Base-by-base conservation (phyloP, 2,888 invertebrate species). In the Palloptera scutellata region DNA sequence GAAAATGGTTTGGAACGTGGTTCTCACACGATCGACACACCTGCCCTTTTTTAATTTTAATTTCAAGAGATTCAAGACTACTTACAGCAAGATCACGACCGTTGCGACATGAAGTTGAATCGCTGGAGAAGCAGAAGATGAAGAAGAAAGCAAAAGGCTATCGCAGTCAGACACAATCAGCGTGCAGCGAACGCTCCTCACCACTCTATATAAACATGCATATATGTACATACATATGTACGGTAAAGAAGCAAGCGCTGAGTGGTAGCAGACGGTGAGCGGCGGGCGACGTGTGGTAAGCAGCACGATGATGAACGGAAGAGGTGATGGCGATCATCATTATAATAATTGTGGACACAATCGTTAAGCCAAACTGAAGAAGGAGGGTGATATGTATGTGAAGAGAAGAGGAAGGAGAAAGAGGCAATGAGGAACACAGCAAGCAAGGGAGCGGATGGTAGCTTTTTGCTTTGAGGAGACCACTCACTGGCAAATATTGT, bases 21-120 rank as follows among this genome's bases (percentile, higher is more conserved):
- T 84, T 84, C 84, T 84, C 84, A 84, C 84, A 84, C 84, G 84
- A 84, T 84, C 84, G 84, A 84, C 84, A 84, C 84, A 84, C 84
- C 84, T 84, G 84, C 85, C 84, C 83, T 83, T 83, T 83, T 84
- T 84, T 79, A 73, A 74, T 76, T 76, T 67, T 61, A 61, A 59
- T 67, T 68, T 61, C 48, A 79, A 76, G 79, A 77, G 81, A 80
- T 81, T 78, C 78, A 80, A 81, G 78, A 80, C 81, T 79, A 78
- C 82, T 81, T 80, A 82, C 79, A 78, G 82, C 80, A 81, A 82
- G 84, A 82, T 84, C 83, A 83, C 82, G 83, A 82, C 78, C 77
- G 77, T 77, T 74, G 74, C 68, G 71, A 67, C 69, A 69, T 63
- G 67, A 67, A 66, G 61, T 60, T 59, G 61, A 59, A 51, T 52